Base-by-base conservation (phyloP, 2,888 invertebrate genomes). In the Acrobasis suavella region DNA sequence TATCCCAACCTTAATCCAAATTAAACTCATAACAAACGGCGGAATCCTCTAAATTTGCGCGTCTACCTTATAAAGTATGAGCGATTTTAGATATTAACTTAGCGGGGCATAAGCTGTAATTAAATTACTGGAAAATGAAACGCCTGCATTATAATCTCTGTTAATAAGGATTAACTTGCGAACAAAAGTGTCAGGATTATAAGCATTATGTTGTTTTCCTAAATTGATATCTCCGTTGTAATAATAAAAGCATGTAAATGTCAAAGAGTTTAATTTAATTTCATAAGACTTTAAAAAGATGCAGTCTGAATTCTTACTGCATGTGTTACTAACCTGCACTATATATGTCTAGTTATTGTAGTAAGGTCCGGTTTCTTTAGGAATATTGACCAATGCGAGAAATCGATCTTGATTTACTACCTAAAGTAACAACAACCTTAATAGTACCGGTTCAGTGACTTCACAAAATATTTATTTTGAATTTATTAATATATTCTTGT, bases 1-100 rank as follows among this genome's bases (percentile, higher is more conserved):
- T 56, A 56, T 56, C 56, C 37, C 37, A 12, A 60, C 59, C 62
- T 65, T 65, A 65, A 68, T 66, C 66, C 63, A 62, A 64, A 68
- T 68, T 68, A 63, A 65, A 66, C 64, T 65, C 65, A 61, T 63
- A 68, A 66, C 62, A 65, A 65, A 64, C 60, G 65, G 38, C 50
- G 46, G 17, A 62, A 64, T 64, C 64, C 58, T 14, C 51, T 60
- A 62, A 65, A 65, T 62, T 59, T 61, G 58, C 32, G 37, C 42
- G 61, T 56, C 60, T 51, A 22, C 38, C 49, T 54, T 55, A 61
- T 61, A 49, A 61, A 55, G 42, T 55, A 46, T 49, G 49, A 61
- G 54, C 46, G 61, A 61, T 55, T 61, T 55, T 61, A 49, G 52
- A 52, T 60, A 60, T 59, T 50, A 59, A 59, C 50, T 55, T 5